These are phyloP conservation scores for Patagioenas fasciata DNA, from an alignment of 2,113 vertebrate species.

Conservation along the genomic window DNA sequence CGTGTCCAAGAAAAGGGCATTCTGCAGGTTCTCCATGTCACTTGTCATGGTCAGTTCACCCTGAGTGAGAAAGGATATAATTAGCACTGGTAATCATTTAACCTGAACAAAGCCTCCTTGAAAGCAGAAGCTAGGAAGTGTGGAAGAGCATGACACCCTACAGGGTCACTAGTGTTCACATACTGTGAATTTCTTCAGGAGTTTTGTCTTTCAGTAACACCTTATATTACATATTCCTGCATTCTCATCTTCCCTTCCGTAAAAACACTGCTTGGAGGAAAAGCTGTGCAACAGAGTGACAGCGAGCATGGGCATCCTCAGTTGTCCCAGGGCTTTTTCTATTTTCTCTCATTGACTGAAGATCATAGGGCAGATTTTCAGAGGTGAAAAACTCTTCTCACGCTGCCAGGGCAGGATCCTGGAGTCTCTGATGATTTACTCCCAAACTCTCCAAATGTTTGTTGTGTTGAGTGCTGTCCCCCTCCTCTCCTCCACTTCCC, in stretches of 20 bases:
- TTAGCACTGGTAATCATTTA: background rate
- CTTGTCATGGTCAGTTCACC: conserved; percentile 93
- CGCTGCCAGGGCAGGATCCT: background rate
- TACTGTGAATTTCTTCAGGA: fast-evolving
- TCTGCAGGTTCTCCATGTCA: conserved; percentile 91
- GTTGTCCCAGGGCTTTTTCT: background rate
- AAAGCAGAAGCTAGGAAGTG: background rate
- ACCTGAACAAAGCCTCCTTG: background rate
- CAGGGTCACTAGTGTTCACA: background rate
- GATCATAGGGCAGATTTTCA: background rate
- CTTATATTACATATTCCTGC: background rate
- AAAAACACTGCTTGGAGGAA: background rate
- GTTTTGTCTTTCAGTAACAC: background rate
- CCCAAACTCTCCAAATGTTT: background rate
- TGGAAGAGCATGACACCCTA: background rate
- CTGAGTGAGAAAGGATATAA: conserved; percentile 59
- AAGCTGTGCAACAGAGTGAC: background rate
- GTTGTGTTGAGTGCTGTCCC: background rate
- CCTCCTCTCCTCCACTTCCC: background rate
- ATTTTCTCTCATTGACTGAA: background rate
- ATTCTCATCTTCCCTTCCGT: background rate
- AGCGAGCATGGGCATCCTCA: background rate
- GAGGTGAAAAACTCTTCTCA: background rate
- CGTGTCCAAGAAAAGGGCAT: conserved; percentile 82
- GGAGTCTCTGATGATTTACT: background rate